These are phyloP conservation scores for Strongylocentrotus purpuratus DNA, from an alignment of 35 echinoderm and acorn worm genomes.

Conservation along the genomic window DNA sequence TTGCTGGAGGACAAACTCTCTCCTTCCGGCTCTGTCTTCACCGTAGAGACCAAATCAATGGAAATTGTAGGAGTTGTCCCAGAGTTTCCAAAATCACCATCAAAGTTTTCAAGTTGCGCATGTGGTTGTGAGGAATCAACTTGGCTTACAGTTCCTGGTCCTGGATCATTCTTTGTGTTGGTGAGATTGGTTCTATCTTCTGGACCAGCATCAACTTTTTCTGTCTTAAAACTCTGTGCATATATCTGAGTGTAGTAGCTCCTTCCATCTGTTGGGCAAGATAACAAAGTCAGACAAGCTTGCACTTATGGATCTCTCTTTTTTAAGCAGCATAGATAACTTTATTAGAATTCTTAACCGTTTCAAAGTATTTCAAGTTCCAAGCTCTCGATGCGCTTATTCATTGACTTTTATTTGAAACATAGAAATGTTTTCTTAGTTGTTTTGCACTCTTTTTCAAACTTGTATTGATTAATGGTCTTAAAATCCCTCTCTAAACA, in stretches of 20 bases:
- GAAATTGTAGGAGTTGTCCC: not conserved
- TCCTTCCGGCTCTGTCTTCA: not conserved
- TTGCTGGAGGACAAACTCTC: not conserved
- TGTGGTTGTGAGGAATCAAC: not conserved
- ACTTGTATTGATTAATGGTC: too few species aligned
- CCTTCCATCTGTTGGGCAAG: slow-evolving; percentile 22
- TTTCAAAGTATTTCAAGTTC: too few species aligned
- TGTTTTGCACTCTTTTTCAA: too few species aligned
- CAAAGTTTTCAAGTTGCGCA: not conserved
- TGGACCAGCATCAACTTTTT: not conserved
- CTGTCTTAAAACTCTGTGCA: slow-evolving; percentile 47
- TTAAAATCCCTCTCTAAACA: too few species aligned
- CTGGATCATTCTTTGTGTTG: not conserved
- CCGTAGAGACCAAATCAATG: not conserved
- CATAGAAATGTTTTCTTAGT: too few species aligned
- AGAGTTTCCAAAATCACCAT: not conserved
- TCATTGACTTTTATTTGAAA: too few species aligned
- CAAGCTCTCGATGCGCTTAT: too few species aligned
- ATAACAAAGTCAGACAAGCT: not conserved
- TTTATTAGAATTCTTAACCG: too few species aligned
- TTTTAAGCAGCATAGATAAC: too few species aligned
- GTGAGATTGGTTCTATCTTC: not conserved
- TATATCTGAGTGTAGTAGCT: slow-evolving; percentile 47
- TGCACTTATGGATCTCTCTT: not conserved
- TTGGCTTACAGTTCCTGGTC: not conserved